Evolutionary conservation across 2,888 invertebrate species (phyloP).

Genomic region (Rosalia funebris): DNA sequence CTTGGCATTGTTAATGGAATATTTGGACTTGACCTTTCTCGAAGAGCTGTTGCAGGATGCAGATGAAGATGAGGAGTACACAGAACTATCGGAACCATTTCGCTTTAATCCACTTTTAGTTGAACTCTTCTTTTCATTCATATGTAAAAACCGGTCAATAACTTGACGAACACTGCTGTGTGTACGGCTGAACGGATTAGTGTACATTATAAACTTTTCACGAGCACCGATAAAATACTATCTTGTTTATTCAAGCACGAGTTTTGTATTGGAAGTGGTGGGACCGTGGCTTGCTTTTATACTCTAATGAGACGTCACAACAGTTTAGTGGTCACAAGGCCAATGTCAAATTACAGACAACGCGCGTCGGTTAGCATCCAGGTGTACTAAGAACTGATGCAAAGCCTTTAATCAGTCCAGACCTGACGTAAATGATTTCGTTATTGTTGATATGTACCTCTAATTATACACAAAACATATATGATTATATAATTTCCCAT

Average conservation of each 20-base stretch:
- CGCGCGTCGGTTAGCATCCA: background rate
- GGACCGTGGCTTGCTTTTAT: conserved; percentile 10
- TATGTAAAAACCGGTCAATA: conserved; percentile 71
- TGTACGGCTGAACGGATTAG: conserved; percentile 77
- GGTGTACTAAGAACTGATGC: background rate
- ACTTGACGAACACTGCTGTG: conserved; percentile 75
- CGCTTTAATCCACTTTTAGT: conserved; percentile 37
- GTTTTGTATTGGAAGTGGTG: conserved; percentile 2
- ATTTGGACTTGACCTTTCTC: conserved; percentile 23
- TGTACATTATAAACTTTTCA: conserved; percentile 68
- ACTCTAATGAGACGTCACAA: conserved; percentile 15
- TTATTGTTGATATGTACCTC: background rate
- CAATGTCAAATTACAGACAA: conserved; percentile 27
- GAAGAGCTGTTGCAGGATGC: conserved; percentile 30
- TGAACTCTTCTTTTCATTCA: conserved; percentile 49
- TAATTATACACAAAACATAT: background rate
- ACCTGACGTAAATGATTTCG: conserved; percentile 5
- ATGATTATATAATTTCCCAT: no score
- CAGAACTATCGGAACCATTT: conserved; percentile 38
- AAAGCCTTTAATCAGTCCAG: background rate
- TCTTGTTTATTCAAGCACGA: conserved; percentile 6
- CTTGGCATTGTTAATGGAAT: conserved; percentile 30
- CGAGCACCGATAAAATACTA: background rate
- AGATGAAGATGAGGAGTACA: conserved; percentile 37
- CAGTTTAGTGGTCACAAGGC: conserved; percentile 21